Evolutionary conservation across 2,797 vertebrate species (phyloP).

Genomic region (Brachyrhaphis roseni): DNA sequence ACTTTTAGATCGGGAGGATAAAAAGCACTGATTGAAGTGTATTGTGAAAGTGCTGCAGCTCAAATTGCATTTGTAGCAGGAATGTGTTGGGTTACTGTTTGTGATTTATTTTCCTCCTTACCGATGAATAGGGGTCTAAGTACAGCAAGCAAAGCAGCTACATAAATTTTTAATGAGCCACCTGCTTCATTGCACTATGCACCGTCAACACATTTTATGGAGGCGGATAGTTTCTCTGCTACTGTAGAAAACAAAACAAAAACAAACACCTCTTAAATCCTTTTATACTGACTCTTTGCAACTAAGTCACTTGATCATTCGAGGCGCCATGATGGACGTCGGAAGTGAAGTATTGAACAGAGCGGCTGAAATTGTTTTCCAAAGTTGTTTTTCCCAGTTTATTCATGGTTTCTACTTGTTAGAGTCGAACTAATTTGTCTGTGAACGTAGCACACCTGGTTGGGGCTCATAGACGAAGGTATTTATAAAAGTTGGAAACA

Average conservation of each 20-base stretch:
- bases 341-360: too few species aligned
- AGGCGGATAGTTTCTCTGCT: constrained; percentile 20
- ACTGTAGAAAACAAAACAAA: constrained; percentile 23
- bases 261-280: constrained; percentile 23
- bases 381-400: too few species aligned
- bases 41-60: constrained; percentile 34
- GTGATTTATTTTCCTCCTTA: neutral
- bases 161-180: constrained; percentile 36
- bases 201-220: constrained; percentile 29
- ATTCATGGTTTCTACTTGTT: too few species aligned
- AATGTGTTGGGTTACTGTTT: constrained; percentile 14
- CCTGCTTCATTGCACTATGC: constrained; percentile 48
- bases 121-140: constrained; percentile 13
- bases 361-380: too few species aligned
- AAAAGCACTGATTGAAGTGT: constrained; percentile 34
- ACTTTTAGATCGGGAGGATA: constrained; percentile 40
- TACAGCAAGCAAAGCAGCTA: constrained; percentile 26
- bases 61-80: constrained; percentile 18
- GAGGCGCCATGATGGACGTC: too few species aligned
- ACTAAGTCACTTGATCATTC: too few species aligned
- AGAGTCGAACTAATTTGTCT: too few species aligned
- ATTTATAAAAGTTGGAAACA: too few species aligned
- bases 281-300: neutral
- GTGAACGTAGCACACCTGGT: too few species aligned
- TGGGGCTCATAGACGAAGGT: too few species aligned